Percentiles rank a stretch among this genome's conserved stretches.
Conservation (phyloP, 2,888 invertebrate species). For the Geotrupes spiniger region DNA sequence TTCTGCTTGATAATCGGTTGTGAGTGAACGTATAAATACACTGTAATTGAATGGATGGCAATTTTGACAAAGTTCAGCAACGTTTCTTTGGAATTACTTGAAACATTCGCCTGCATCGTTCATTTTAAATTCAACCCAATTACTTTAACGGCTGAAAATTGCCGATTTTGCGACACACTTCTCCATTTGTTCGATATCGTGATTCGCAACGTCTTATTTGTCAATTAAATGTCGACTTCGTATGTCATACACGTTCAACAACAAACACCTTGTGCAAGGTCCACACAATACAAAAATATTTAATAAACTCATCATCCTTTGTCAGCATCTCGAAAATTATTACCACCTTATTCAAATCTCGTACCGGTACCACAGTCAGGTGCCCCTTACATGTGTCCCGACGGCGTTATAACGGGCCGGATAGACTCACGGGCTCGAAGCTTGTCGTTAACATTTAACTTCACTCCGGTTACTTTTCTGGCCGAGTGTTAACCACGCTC, state of each 20-base stretch:
- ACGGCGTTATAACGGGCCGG: slow-evolving; percentile 22
- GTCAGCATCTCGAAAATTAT: slow-evolving; percentile 20
- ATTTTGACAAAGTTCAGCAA: no score
- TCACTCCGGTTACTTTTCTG: slow-evolving; percentile 21
- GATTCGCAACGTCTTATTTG: no score
- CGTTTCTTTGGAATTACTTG: no score
- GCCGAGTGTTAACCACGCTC: slow-evolving; percentile 31
- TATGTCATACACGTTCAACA: slow-evolving; percentile 1
- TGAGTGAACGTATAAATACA: no score
- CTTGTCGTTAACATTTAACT: slow-evolving; percentile 14
- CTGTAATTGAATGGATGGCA: no score
- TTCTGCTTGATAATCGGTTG: no score
- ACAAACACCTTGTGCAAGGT: neutral
- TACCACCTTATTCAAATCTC: slow-evolving; percentile 22
- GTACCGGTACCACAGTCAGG: slow-evolving; percentile 21
- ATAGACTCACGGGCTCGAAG: slow-evolving; percentile 14
- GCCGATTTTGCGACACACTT: no score
- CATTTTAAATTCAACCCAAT: no score
- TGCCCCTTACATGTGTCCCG: slow-evolving; percentile 29
- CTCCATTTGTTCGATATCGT: no score
- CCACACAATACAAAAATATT: slow-evolving; percentile 21
- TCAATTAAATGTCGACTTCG: no score
- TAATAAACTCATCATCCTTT: slow-evolving; percentile 21
- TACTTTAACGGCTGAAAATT: no score
- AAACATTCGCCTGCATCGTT: no score